phyloP scores from a whole-genome alignment of 2,797 vertebrate species.

The Steatocranus sp. region DNA sequence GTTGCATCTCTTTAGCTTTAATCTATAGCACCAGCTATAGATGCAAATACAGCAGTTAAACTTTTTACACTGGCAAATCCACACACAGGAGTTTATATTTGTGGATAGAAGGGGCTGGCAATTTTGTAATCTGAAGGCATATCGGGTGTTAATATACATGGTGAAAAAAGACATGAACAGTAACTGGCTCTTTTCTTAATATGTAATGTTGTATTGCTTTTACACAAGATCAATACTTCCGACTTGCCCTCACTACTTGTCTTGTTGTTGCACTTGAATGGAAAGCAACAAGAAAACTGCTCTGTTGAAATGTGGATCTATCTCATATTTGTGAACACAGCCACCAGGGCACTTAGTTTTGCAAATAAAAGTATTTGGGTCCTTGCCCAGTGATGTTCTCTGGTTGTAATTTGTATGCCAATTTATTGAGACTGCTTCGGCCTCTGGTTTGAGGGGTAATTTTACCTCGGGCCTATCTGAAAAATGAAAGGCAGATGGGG shows the following conservation, averaged over 20 bases:
- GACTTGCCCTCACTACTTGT: not conserved
- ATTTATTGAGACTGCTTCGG: not conserved
- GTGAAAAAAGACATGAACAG: not conserved
- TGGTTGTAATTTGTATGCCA: constrained; percentile 4
- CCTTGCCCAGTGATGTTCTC: not conserved
- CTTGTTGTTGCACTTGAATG: not conserved
- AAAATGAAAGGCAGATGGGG: constrained; percentile 4
- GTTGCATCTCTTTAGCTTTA: constrained; percentile 42
- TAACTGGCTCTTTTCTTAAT: not conserved
- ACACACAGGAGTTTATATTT: not conserved
- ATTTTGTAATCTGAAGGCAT: not conserved
- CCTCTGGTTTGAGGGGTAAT: not conserved
- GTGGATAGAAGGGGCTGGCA: not conserved
- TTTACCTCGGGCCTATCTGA: not conserved
- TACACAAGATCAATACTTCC: not conserved
- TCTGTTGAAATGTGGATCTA: not conserved
- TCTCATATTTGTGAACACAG: not conserved
- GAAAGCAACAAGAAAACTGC: not conserved
- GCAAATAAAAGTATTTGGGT: constrained; percentile 5
- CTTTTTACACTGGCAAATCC: not conserved
- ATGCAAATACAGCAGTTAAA: constrained; percentile 36
- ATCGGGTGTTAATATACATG: not conserved
- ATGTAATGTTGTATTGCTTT: not conserved
- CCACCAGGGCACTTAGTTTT: not conserved
- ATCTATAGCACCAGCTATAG: constrained; percentile 2